Percentiles rank a stretch among this genome's conserved stretches.
Conservation (phyloP, 2,113 vertebrate genomes). For the Cynocephalus volans region DNA sequence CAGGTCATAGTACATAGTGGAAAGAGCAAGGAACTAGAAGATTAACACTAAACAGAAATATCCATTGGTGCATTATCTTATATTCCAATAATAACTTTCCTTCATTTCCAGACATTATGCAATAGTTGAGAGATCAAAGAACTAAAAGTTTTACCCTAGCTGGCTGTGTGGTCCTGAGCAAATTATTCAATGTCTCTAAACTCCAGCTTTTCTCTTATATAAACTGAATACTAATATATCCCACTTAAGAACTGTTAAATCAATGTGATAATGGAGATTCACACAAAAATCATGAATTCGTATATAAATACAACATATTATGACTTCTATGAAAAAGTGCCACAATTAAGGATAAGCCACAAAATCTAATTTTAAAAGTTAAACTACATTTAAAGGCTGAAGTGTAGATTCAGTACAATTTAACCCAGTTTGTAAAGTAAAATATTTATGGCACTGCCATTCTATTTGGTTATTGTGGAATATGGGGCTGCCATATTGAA, state of each 20-base stretch:
- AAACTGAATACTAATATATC: background rate
- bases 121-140: background rate
- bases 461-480: background rate
- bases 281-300: background rate
- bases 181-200: constrained; percentile 15
- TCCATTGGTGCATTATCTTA: background rate
- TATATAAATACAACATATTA: background rate
- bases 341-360: background rate
- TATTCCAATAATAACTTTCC: background rate
- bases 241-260: background rate
- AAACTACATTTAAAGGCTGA: background rate
- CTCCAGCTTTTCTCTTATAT: background rate
- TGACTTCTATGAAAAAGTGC: background rate
- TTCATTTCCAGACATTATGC: background rate
- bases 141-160: background rate
- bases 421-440: background rate
- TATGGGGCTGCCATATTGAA: background rate
- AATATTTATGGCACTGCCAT: background rate
- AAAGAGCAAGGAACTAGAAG: background rate
- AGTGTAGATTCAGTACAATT: background rate
- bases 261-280: background rate
- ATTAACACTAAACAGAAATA: background rate
- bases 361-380: constrained; percentile 46
- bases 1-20: background rate
- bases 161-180: background rate